Base-by-base conservation (phyloP, 2,797 vertebrate genomes). In the Lateolabrax maculatus region DNA sequence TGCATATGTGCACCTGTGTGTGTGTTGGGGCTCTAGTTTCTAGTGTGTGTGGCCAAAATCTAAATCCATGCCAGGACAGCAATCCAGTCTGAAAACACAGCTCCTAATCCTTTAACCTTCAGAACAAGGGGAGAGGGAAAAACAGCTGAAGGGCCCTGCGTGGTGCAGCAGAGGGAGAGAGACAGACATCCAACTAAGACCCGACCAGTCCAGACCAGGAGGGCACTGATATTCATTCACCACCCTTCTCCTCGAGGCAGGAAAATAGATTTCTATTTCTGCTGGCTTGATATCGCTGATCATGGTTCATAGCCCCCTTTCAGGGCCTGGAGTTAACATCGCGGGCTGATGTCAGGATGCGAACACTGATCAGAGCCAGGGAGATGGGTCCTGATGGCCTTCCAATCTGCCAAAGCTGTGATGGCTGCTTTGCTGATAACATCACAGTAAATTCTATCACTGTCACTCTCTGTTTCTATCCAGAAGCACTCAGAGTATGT, bases 231-330 rank as follows among this genome's bases (percentile, higher is more conserved):
- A 90, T 94, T 91, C 89, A 79, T 87, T 81, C 81, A 86, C 29
- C 41, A n/a, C 49, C 29, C 21, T 75, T 83, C 68, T 90, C 90
- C 93, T 90, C 77, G 8, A 88, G 94, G 94, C 93, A 94, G 88
- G 87, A 94, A 96, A 96, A 96, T 94, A 93, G 95, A 97, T 96
- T 95, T 96, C 94, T 94, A 93, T 94, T 95, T 95, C 93, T 92
- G 92, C 90, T 94, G 95, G 93, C 90, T 90, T 92, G 90, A 90
- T 95, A 95, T 96, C 95, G 91, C 93, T 95, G 95, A 96, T 96
- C 90, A 79, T 91, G 95, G 95, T 94, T 96, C 95, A 94, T 87
- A 92, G 91, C 89, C 91, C 85, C 89, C 85, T 96, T 96, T 96
- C 95, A 94, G 95, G 90, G 91, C 93, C 88, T 61, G 87, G 93